phyloP scores from a whole-genome alignment of 2,888 invertebrate genomes.

The Dryomyza anilis region DNA sequence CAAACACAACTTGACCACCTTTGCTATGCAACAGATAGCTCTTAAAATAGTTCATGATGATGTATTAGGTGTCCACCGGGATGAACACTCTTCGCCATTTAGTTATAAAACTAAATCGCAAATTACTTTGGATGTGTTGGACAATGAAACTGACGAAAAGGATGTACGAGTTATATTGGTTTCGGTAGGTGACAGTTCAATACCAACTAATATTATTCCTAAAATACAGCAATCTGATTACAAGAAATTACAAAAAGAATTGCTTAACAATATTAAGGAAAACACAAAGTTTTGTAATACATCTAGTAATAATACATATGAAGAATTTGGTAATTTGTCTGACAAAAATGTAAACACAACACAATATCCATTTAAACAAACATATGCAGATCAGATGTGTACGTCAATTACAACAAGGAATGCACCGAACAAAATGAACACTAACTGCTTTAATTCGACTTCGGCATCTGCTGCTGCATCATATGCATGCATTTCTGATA shows the following conservation, averaged over 20 bases:
- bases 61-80: constrained; percentile 65
- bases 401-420: not conserved
- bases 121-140: constrained; percentile 66
- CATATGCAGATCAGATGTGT: not conserved
- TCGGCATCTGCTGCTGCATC: constrained; percentile 19
- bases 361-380: not conserved
- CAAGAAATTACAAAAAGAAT: constrained; percentile 32
- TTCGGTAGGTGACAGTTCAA: not conserved
- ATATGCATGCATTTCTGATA: constrained; percentile 33
- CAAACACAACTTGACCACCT: constrained; percentile 64
- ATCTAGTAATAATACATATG: not conserved
- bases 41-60: constrained; percentile 68
- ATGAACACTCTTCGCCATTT: constrained; percentile 88
- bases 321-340: not conserved
- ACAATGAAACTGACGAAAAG: not conserved
- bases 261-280: constrained; percentile 17
- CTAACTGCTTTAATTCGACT: constrained; percentile 17
- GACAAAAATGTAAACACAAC: not conserved
- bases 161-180: not conserved
- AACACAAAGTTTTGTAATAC: not conserved
- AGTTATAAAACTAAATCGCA: constrained; percentile 84
- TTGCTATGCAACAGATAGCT: constrained; percentile 65
- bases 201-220: not conserved
- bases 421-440: not conserved
- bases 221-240: constrained; percentile 30